Evolutionary conservation across 2,888 invertebrate species (phyloP), one percentile per base, ranked within the genome.

Genomic region (Sminthurinus aureus): DNA sequence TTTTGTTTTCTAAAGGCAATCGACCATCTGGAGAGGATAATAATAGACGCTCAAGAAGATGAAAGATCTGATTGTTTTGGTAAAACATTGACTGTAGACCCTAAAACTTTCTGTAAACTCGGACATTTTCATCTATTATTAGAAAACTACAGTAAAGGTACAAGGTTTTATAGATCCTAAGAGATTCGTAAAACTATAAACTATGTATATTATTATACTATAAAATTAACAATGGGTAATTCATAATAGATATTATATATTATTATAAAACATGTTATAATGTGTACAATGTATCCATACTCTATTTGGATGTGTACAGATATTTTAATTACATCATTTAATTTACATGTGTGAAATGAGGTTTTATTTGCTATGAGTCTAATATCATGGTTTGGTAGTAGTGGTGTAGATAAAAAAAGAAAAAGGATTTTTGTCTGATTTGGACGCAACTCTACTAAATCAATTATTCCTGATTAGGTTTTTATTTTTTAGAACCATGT

Each of bases 71-170:
- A 83, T 64, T 79, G 73, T 22, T 79, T 76, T 52, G 81, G 76
- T n/a, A 83, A 83, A 67, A 71, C 74, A 15, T 74, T 83, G 20
- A n/a, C 94, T 89, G 95, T 96, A 87, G 96, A 97, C 91, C 95
- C 96, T 0, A 95, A 96, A 90, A 96, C 98, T 1, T 98, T 95
- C 91, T 96, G 97, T 90, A 97, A 98, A 91, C 92, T 99, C 82
- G 99, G 99, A 1, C 98, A 99, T 91, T 95, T 98, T 89, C 96
- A 98, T 91, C 92, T 99, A 58, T 92, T 99, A 0, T 92, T 98
- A 22, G 97, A 97, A 91, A 97, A 99, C 90, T 98, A 95, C 92
- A 93, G 95, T 52, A 98, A 98, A 95, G 98, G 98, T 98, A 92
- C 15, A 20, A n/a, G 9, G 20, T 66, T 15, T 58, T 58, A 58